A percentile compares a stretch with the other conserved stretches of the same genome.
Evolutionary conservation across 2,797 vertebrate genomes (phyloP).

Genomic region (Sebastes aleutianus): DNA sequence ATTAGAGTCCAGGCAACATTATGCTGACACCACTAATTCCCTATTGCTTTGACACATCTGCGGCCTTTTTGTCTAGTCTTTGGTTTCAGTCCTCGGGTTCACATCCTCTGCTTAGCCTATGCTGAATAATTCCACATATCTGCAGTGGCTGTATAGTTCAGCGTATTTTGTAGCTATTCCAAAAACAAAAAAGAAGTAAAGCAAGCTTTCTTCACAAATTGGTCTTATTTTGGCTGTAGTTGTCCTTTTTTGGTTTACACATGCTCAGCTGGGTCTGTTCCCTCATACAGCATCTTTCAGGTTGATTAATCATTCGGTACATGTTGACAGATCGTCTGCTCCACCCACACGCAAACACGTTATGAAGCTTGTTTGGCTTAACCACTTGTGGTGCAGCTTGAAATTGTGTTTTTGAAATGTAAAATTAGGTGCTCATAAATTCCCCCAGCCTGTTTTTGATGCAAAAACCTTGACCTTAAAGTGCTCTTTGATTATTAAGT

Average conservation of each 20-base stretch:
- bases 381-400: conserved; percentile 9
- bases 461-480: conserved; percentile 37
- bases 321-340: conserved; percentile 48
- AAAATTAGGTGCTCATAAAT: conserved; percentile 6
- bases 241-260: conserved; percentile 12
- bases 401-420: conserved; percentile 10
- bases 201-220: neutral
- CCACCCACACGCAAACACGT: conserved; percentile 31
- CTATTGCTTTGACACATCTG: neutral
- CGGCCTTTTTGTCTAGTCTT: conserved; percentile 6
- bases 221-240: neutral
- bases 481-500: conserved; percentile 39
- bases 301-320: conserved; percentile 45
- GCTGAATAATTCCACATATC: conserved; percentile 4
- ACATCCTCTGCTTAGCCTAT: neutral
- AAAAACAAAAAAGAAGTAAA: neutral
- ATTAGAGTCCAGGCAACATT: conserved; percentile 15
- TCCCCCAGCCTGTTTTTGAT: neutral
- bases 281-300: conserved; percentile 17
- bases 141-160: neutral
- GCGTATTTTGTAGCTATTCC: neutral
- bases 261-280: conserved; percentile 19
- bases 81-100: neutral
- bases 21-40: conserved; percentile 23
- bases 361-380: conserved; percentile 14